Base-by-base conservation (phyloP, 2,797 vertebrate species). In the Hypotaenidia philippensis region DNA sequence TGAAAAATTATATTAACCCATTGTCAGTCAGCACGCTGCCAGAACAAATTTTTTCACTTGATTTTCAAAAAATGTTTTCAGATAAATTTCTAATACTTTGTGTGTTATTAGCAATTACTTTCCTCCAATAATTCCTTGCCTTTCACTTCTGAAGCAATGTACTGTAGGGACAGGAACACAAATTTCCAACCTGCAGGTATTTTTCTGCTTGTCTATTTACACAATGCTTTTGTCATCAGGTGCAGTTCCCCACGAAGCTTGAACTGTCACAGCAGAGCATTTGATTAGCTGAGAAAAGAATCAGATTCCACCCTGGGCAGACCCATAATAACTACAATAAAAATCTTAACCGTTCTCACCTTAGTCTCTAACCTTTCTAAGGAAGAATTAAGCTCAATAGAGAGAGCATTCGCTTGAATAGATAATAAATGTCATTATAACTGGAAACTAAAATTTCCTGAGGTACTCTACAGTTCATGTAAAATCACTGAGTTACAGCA, bases 181-280 rank as follows among this genome's bases (percentile, higher is more conserved):
- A 23, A 78, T 66, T 92, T 92, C 49, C 31, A 69, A 26, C 41
- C 79, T 74, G 18, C 36, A 52, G 22, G 50, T 72, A 80, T 26
- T 32, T 92, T 92, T 92, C 63, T 71, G 22, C 21, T 87, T 59
- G 40, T n/a, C 83, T 79, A 41, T 91, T 90, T 74, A 66, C 53
- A 81, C 44, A 74, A 49, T 55, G 26, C 17, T 68, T 94, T 34
- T 83, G 19, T 76, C 60, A 78, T 72, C 61, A 59, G 75, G 20
- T 84, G 70, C 60, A 41, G 47, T 76, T 92, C 61, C 60, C 68
- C 32, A 68, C 45, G 88, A 96, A 89, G 40, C 26, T 78, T 65
- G 40, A 92, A 59, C 59, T 52, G 64, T 65, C 90, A 81, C 68
- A 91, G 82, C 15, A 52, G 50, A 92, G 23, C 34, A 38, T 77